A percentile compares a stretch with the other conserved stretches of the same genome.
These are phyloP conservation scores for Hemitrygon akajei DNA, from an alignment of 2,797 vertebrate genomes.

Conservation along the genomic window DNA sequence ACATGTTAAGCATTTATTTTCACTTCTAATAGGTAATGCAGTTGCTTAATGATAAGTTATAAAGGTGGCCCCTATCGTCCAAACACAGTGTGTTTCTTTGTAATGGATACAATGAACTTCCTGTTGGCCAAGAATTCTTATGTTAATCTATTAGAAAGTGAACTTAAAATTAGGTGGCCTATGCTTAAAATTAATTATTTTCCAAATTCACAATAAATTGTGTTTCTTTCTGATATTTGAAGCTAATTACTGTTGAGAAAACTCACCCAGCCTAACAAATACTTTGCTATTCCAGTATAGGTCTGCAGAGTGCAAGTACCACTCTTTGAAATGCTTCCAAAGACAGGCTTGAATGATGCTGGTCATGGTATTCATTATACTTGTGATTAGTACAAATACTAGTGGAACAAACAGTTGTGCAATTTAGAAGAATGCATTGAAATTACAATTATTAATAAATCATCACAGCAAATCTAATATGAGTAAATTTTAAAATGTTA, in stretches of 20 bases:
- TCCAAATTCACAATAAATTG: not conserved
- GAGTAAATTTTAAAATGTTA: not conserved
- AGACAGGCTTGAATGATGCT: not conserved
- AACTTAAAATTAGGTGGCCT: not conserved
- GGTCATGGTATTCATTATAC: not conserved
- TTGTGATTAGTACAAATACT: not conserved
- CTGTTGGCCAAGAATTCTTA: not conserved
- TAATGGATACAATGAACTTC: not conserved
- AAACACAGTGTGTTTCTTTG: not conserved
- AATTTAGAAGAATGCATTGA: not conserved
- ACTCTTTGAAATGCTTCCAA: not conserved
- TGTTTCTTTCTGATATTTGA: not conserved
- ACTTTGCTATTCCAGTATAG: not conserved
- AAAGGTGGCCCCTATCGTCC: no score
- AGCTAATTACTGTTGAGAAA: not conserved
- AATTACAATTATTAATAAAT: conserved; percentile 20
- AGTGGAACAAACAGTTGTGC: not conserved
- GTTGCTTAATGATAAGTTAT: not conserved
- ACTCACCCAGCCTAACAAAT: not conserved
- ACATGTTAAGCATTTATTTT: not conserved
- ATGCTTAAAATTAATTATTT: not conserved
- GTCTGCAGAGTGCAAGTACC: not conserved
- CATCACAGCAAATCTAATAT: not conserved
- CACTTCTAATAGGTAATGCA: not conserved
- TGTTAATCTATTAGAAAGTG: not conserved